Conservation (phyloP, 2,797 vertebrate species). For the Hephaestus fuliginosus region DNA sequence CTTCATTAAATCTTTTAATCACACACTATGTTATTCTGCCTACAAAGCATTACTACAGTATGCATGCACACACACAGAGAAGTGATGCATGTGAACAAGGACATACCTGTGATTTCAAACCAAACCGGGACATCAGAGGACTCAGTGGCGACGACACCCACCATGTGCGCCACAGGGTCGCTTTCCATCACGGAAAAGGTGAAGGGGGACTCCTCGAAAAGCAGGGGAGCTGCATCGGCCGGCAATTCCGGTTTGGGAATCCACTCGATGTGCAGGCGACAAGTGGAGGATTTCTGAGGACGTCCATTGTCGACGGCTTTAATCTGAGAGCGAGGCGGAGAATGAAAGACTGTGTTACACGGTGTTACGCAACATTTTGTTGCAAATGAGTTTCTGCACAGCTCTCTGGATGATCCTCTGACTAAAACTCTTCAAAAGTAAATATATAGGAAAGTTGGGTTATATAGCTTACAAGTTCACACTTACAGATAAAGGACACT, state of each 20-base stretch:
- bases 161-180: slow-evolving; percentile 97
- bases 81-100: background rate
- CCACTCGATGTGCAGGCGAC: slow-evolving; percentile 97
- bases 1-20: background rate
- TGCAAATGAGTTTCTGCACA: slow-evolving; percentile 28
- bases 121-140: slow-evolving; percentile 90
- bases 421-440: slow-evolving; percentile 11
- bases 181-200: slow-evolving; percentile 97
- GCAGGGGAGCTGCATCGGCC: slow-evolving; percentile 80
- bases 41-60: slow-evolving; percentile 13
- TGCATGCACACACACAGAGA: slow-evolving; percentile 22
- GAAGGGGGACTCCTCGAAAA: slow-evolving; percentile 94
- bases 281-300: slow-evolving; percentile 95
- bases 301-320: slow-evolving; percentile 98
- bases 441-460: background rate
- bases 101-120: slow-evolving; percentile 98
- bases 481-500: background rate
- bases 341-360: slow-evolving; percentile 35
- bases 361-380: slow-evolving; percentile 21
- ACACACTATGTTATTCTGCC: slow-evolving; percentile 42
- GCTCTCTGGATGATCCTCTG: slow-evolving; percentile 1
- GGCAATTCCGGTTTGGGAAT: slow-evolving; percentile 91
- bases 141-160: slow-evolving; percentile 94
- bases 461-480: background rate
- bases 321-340: slow-evolving; percentile 84